Base-by-base conservation (phyloP, 1,140 invertebrate species). In the Chironomus tepperi region DNA sequence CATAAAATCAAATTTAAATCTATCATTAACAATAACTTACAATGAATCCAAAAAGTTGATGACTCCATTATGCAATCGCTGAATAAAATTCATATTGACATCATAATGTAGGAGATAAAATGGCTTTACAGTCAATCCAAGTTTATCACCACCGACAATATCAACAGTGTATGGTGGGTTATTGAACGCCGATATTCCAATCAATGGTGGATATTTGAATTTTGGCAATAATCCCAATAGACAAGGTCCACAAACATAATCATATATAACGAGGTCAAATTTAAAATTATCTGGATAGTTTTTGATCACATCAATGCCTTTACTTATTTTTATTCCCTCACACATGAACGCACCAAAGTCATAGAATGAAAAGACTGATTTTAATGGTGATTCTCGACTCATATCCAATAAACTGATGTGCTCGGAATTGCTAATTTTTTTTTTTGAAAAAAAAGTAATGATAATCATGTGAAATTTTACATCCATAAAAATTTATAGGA, bases 251-350 rank as follows among this genome's bases (percentile, higher is more conserved):
- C 42, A 47, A 3, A 43, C 47, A 34, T 24, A 73, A 73, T 75
- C 74, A 57, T 75, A 15, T 2, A 75, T 34, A 34, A 75, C 42
- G 8, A 74, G 34, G 42, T 74, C 67, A 74, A 79, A 79, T 74
- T 21, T 47, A 21, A 75, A 75, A 75, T 75, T 8, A 12, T 73
- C 43, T 24, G 74, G 74, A 73, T 75, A 75, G 24, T 75, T 73
- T 12, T 70, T 15, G 7, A 75, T 8, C 34, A 18, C 18, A 73
- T 73, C 16, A 34, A 73, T 42, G 5, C 74, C 74, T 19, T 75
- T 73, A 15, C 57, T 47, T 24, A 10, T 75, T 10, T 7, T 10
- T n/a, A 42, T n/a, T 18, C 34, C 34, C 16, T 6, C 34, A 42
- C 74, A 74, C 16, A 42, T 18, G 15, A 34, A 16, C 7, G 34